phyloP scores from a whole-genome alignment of 2,113 vertebrate genomes.

The Nothobranchius furzeri region DNA sequence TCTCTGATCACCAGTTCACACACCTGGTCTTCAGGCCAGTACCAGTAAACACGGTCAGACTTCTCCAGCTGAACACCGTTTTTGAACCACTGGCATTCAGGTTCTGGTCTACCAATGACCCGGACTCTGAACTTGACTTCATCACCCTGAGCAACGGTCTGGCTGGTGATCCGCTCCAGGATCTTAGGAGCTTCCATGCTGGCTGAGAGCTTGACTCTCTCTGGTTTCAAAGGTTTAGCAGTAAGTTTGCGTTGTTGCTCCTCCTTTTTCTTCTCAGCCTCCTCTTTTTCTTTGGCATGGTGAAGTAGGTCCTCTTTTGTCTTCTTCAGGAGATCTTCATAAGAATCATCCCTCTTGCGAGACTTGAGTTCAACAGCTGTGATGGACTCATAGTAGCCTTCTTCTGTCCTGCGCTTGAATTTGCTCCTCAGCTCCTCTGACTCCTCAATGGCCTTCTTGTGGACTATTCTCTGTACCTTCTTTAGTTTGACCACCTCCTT shows the following conservation, averaged over 20 bases:
- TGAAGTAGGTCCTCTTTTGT: conserved; percentile 97
- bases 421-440: conserved; percentile 94
- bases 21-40: conserved; percentile 95
- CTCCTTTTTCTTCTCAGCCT: conserved; percentile 90
- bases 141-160: conserved; percentile 87
- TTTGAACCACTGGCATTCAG: conserved; percentile 98
- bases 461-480: conserved; percentile 89
- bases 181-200: conserved; percentile 98
- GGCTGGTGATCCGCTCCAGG: conserved; percentile 92
- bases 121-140: conserved; percentile 91
- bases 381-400: conserved; percentile 97
- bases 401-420: conserved; percentile 97
- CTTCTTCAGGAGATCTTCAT: conserved; percentile 92
- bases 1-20: conserved; percentile 93
- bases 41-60: conserved; percentile 91
- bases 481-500: conserved; percentile 93
- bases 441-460: conserved; percentile 90
- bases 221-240: conserved; percentile 87
- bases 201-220: conserved; percentile 89
- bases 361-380: conserved; percentile 96
- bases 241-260: conserved; percentile 85
- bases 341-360: conserved; percentile 93
- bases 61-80: conserved; percentile 95
- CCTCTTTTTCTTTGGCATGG: conserved; percentile 87
- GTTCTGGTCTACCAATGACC: conserved; percentile 92